A percentile compares a stretch with the other conserved stretches of the same genome.
Conservation (phyloP, 2,113 vertebrate species). For the Tupaia tana region DNA sequence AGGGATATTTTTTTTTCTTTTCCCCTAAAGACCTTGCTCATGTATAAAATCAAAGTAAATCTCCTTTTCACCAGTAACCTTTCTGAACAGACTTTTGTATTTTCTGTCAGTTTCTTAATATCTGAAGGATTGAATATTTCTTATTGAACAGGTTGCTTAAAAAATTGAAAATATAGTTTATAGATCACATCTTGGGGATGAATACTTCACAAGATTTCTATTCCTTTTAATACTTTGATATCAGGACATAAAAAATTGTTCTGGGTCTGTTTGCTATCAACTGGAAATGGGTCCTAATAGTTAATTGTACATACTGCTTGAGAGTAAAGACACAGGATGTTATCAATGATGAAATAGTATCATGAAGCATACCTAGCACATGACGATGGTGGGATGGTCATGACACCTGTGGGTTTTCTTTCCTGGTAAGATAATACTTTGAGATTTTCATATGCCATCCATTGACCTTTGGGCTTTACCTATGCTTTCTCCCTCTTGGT, state of each 20-base stretch:
- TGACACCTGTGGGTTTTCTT: neutral
- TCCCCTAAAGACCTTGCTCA: neutral
- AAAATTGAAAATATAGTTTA: constrained; percentile 24
- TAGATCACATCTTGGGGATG: constrained; percentile 5
- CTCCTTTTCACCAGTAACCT: constrained; percentile 48
- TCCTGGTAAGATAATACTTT: neutral
- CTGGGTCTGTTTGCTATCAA: neutral
- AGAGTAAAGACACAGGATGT: neutral
- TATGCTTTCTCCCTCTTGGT: neutral
- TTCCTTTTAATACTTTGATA: neutral
- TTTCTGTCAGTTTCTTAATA: constrained; percentile 48
- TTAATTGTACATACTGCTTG: neutral
- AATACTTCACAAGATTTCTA: neutral
- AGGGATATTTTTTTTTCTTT: constrained; percentile 11
- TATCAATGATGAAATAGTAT: neutral
- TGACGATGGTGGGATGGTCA: neutral
- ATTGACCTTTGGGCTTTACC: too few relatives aligned
- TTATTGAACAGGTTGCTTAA: neutral
- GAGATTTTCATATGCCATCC: neutral
- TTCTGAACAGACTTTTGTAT: neutral
- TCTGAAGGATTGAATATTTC: neutral
- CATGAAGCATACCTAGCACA: neutral
- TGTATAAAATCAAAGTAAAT: constrained; percentile 37
- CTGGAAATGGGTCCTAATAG: neutral
- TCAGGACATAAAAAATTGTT: neutral